Base-by-base conservation (phyloP, 2,888 invertebrate species). In the Acrocera orbiculus region DNA sequence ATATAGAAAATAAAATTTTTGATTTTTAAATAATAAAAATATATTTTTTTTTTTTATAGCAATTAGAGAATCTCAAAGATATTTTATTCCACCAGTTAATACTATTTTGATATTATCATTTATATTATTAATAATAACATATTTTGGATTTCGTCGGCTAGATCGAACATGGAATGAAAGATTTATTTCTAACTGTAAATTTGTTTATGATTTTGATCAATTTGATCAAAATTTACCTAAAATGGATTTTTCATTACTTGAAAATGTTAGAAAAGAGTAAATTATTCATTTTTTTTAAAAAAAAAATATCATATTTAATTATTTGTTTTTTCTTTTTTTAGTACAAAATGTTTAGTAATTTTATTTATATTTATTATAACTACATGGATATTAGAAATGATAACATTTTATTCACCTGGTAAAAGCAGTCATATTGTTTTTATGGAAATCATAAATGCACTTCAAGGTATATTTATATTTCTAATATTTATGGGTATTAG, bases 331-430 rank as follows among this genome's bases (percentile, higher is more conserved):
- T 26, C 7, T 22, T 20, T 35, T 26, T 13, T 20, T 36, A 60
- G 59, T 35, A 53, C 58, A 14, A 56, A 53, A 38, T 57, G 56
- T 38, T 53, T 56, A 2, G 49, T 52, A 16, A 44, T 72, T 24
- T 60, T 79, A 5, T 74, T 72, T 34, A 59, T 70, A 38, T 66
- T 76, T 40, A 73, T 77, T 69, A 72, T 75, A 1, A 56, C 75
- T 7, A 74, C 74, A 31, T 79, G 78, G 79, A 62, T 70, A 19
- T 63, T 76, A 52, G 78, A 79, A 53, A 63, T 77, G 41, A 65
- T 76, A 0, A 75, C 76, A 0, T 76, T 31, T 31, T 59, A 60
- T 53, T 53, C 53, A 10, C 51, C 54, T 10, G 50, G 52, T 7
- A 49, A 46, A 4, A 47, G 47, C 33, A 47, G 47, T 36, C 48